Evolutionary conservation across 2,888 invertebrate genomes (phyloP).

Genomic region (Drosophila affinis): DNA sequence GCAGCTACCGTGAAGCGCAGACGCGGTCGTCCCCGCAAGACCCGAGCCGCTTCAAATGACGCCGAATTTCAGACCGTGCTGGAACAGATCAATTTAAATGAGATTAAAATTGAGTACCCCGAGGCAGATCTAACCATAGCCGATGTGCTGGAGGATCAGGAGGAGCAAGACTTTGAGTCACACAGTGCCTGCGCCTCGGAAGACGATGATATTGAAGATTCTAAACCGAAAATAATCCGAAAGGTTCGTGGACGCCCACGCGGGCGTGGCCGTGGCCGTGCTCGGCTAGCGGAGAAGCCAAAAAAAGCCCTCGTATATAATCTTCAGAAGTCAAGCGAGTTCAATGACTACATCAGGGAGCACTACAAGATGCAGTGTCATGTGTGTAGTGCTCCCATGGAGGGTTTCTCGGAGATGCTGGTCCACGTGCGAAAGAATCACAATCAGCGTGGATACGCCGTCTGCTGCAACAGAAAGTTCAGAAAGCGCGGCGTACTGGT

Average conservation of each 20-base stretch:
- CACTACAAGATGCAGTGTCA: constrained; percentile 80
- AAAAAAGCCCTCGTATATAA: constrained; percentile 35
- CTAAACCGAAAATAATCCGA: not conserved
- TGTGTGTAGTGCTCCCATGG: constrained; percentile 68
- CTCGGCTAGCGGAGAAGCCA: not conserved
- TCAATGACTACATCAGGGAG: constrained; percentile 73
- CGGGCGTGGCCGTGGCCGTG: constrained; percentile 16
- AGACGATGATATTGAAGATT: not conserved
- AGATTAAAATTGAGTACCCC: constrained; percentile 67
- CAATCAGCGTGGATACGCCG: constrained; percentile 76
- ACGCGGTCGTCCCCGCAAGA: constrained; percentile 63
- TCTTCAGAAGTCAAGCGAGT: constrained; percentile 62
- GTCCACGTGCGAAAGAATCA: constrained; percentile 73
- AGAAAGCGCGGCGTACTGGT: constrained; percentile 77
- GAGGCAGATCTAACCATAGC: constrained; percentile 60
- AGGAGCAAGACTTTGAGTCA: constrained; percentile 44
- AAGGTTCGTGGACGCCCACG: constrained; percentile 19
- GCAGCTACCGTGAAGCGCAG: constrained; percentile 65
- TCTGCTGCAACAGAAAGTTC: constrained; percentile 81
- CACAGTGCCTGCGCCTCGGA: constrained; percentile 38
- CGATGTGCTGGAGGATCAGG: constrained; percentile 65
- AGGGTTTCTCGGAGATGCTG: constrained; percentile 69
- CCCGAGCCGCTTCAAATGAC: constrained; percentile 1
- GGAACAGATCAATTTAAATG: constrained; percentile 61
- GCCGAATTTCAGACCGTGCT: constrained; percentile 56